Conservation (phyloP, 2,113 vertebrate species). For the Chloebia gouldiae region DNA sequence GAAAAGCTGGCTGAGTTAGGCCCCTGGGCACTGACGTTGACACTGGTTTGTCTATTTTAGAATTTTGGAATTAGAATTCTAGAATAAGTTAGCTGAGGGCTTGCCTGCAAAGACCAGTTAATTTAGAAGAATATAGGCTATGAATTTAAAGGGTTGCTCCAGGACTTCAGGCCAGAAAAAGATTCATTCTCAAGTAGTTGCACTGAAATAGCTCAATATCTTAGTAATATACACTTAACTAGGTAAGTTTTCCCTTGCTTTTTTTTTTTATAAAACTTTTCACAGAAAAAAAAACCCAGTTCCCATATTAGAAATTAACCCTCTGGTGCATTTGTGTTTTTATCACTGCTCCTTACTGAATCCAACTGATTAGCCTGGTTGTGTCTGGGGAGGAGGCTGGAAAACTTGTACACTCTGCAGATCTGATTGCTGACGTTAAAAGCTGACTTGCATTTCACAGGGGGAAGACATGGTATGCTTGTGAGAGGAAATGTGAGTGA, state of each 20-base stretch:
- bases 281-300: neutral
- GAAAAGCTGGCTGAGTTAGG: constrained; percentile 33
- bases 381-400: neutral
- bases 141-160: constrained; percentile 34
- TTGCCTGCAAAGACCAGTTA: constrained; percentile 27
- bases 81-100: constrained; percentile 23
- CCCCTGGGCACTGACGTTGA: neutral
- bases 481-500: neutral
- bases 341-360: neutral
- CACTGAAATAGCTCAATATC: neutral
- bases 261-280: neutral
- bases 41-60: constrained; percentile 8
- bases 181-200: neutral
- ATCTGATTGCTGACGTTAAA: neutral
- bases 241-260: neutral
- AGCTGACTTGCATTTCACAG: constrained; percentile 15
- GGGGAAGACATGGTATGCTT: neutral
- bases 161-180: neutral
- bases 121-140: neutral
- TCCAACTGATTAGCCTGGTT: neutral
- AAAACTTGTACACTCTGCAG: neutral
- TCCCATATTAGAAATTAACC: neutral
- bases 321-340: neutral
- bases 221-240: neutral
- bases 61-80: constrained; percentile 6